Percentiles rank a stretch among this genome's conserved stretches.
Evolutionary conservation across 2,113 vertebrate species (phyloP).

Genomic region (Crotophaga sulcirostris): DNA sequence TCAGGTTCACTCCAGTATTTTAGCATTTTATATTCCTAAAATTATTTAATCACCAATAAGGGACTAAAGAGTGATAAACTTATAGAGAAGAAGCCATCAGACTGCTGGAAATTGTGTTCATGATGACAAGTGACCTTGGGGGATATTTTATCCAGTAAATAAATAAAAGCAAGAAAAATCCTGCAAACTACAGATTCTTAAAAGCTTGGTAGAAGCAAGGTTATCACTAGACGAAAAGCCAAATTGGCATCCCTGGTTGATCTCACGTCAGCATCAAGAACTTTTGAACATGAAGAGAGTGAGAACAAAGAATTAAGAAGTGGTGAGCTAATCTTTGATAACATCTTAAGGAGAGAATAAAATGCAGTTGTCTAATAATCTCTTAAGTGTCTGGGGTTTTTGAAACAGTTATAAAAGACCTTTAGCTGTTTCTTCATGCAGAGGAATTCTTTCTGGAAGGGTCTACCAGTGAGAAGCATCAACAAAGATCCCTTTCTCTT

Average conservation of each 20-base stretch:
- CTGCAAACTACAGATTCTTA: not conserved
- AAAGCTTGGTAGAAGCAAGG: not conserved
- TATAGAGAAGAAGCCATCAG: not conserved
- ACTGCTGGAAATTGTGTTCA: not conserved
- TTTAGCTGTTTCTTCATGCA: not conserved
- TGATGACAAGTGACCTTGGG: not conserved
- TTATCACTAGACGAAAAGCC: not conserved
- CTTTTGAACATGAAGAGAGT: not conserved
- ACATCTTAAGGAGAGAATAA: not conserved
- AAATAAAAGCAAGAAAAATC: not conserved
- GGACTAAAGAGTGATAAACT: not conserved
- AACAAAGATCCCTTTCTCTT: not conserved
- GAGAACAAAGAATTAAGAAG: not conserved
- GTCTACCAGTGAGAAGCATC: accelerated
- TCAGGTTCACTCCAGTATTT: not conserved
- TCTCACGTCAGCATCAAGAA: not conserved
- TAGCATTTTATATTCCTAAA: not conserved
- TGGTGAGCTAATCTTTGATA: not conserved
- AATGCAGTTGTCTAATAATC: not conserved
- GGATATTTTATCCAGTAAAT: not conserved
- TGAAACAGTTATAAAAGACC: not conserved
- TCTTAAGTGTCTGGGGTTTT: not conserved
- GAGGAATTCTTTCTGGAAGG: not conserved
- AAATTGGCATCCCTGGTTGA: not conserved
- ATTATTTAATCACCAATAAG: not conserved